A percentile compares a stretch with the other conserved stretches of the same genome.
phyloP scores from a whole-genome alignment of 2,113 vertebrate genomes.

The Oreochromis niloticus region DNA sequence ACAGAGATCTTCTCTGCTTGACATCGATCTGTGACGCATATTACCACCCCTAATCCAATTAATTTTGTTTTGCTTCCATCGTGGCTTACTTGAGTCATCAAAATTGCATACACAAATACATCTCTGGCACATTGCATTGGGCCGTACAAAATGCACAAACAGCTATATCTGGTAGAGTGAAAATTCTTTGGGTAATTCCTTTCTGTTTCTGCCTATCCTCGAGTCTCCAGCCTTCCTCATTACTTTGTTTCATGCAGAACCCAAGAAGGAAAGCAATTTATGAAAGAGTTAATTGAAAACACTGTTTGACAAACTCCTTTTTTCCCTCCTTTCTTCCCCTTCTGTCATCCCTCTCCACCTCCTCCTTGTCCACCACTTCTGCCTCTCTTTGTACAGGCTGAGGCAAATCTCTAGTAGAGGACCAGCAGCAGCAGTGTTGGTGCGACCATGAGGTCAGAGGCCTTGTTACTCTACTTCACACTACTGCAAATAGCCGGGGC shows the following conservation, averaged over 20 bases:
- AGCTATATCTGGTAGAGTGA: conserved; percentile 22
- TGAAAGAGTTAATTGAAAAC: background rate
- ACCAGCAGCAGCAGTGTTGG: conserved; percentile 70
- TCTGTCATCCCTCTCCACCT: background rate
- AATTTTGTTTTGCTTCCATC: conserved; percentile 43
- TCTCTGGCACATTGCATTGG: conserved; percentile 20
- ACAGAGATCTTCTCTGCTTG: conserved; percentile 49
- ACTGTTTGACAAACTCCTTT: conserved; percentile 15
- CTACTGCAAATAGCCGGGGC: conserved; percentile 91
- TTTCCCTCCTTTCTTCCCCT: conserved; percentile 5
- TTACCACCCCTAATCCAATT: conserved; percentile 65
- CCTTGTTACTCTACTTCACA: conserved; percentile 95
- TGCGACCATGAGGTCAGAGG: conserved; percentile 98
- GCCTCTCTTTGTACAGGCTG: conserved; percentile 75
- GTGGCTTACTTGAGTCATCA: conserved; percentile 49
- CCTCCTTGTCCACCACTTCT: background rate
- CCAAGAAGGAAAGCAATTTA: background rate
- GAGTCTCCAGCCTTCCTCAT: background rate
- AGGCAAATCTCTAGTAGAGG: conserved; percentile 83
- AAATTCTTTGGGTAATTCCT: background rate
- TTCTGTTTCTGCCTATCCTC: background rate
- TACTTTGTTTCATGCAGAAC: conserved; percentile 10
- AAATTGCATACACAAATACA: conserved; percentile 50
- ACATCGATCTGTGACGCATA: conserved; percentile 68
- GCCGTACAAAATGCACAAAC: conserved; percentile 43